phyloP scores from a whole-genome alignment of 2,113 vertebrate genomes.

The Ploceus nigricollis region DNA sequence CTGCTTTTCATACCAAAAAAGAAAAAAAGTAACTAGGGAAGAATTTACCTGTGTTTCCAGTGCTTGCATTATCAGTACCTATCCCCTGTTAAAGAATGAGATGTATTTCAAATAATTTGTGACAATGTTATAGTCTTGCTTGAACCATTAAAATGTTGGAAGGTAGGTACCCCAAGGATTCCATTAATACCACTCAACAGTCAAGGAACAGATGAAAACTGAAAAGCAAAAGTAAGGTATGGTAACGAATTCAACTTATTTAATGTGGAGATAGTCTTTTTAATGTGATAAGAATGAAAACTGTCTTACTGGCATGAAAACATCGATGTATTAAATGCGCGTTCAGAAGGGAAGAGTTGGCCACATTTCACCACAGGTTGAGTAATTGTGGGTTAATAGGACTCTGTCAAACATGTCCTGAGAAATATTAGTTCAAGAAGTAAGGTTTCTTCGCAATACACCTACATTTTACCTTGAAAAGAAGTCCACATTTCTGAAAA shows the following conservation, averaged over 20 bases:
- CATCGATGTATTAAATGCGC: accelerated
- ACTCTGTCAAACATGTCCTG: not conserved
- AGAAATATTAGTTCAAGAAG: not conserved
- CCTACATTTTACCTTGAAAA: not conserved
- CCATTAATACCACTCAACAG: not conserved
- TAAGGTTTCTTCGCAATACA: not conserved
- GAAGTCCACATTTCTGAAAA: not conserved
- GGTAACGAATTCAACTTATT: not conserved
- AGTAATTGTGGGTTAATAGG: not conserved
- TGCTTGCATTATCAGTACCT: not conserved
- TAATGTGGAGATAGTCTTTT: not conserved
- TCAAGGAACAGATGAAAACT: not conserved
- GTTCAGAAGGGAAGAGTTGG: not conserved
- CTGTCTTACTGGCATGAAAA: not conserved
- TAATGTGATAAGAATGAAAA: not conserved
- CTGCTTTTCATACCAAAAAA: not conserved
- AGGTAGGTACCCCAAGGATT: not conserved
- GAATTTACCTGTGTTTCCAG: not conserved
- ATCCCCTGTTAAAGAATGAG: not conserved
- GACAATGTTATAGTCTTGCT: not conserved
- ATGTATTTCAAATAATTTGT: not conserved
- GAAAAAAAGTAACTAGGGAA: not conserved
- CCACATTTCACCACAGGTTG: not conserved
- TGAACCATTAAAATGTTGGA: not conserved
- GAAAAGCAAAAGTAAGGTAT: not conserved